These are phyloP conservation scores for Cheilosia pagana DNA, from an alignment of 2,888 invertebrate genomes.

Conservation along the genomic window DNA sequence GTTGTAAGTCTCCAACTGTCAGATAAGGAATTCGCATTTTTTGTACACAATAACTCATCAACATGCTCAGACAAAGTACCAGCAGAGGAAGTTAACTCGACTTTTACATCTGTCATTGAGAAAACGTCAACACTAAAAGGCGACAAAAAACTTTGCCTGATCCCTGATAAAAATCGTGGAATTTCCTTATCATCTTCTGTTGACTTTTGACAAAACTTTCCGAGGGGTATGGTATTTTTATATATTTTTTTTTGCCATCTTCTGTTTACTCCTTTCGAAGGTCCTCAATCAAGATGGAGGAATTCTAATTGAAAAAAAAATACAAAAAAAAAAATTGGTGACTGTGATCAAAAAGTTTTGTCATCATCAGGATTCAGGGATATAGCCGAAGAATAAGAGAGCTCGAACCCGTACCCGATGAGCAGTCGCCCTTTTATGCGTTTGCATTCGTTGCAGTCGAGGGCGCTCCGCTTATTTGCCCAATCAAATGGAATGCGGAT, in stretches of 20 bases:
- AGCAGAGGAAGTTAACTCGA: constrained; percentile 6
- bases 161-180: constrained; percentile 39
- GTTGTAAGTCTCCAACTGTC: constrained; percentile 32
- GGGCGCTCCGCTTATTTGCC: constrained; percentile 47
- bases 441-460: constrained; percentile 4
- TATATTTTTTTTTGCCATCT: constrained; percentile 6
- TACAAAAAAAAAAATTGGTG: constrained; percentile 19
- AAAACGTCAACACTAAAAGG: neutral
- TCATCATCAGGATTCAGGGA: constrained; percentile 18
- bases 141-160: neutral
- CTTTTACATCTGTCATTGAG: constrained; percentile 5
- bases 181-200: constrained; percentile 50
- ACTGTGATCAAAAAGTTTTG: constrained; percentile 57
- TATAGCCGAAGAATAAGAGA: constrained; percentile 5
- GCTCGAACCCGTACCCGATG: neutral
- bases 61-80: constrained; percentile 1
- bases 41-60: constrained; percentile 40
- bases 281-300: constrained; percentile 40
- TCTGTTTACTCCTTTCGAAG: constrained; percentile 13
- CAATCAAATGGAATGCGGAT: constrained; percentile 68
- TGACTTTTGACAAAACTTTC: constrained; percentile 52
- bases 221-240: neutral
- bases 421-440: constrained; percentile 5
- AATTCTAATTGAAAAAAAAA: constrained; percentile 55
- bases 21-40: constrained; percentile 5